Evolutionary conservation across 2,113 vertebrate genomes (phyloP).

Genomic region (Callopanchax toddi): DNA sequence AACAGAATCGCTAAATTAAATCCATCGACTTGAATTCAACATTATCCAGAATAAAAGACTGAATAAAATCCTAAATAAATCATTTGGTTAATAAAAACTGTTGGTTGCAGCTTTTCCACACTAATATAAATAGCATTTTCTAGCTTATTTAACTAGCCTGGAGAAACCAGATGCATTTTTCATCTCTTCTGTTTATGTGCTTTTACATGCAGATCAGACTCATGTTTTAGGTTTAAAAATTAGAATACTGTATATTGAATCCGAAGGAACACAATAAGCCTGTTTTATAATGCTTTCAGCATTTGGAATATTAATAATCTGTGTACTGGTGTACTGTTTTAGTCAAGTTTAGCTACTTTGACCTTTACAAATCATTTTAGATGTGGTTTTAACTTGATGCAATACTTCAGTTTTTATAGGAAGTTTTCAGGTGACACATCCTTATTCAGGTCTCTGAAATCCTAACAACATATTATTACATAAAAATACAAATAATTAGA

Average conservation of each 20-base stretch:
- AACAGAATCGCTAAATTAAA: neutral
- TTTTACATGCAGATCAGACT: neutral
- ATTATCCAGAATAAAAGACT: neutral
- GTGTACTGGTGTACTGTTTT: too few species aligned
- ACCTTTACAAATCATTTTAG: too few species aligned
- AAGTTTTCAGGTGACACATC: too few species aligned
- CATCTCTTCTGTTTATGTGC: neutral
- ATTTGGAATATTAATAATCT: neutral
- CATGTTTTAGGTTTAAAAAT: neutral
- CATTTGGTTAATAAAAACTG: neutral
- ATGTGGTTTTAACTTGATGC: too few species aligned
- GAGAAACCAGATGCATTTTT: neutral
- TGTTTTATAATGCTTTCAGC: neutral
- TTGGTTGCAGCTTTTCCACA: neutral
- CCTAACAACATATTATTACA: too few species aligned
- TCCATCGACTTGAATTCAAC: neutral
- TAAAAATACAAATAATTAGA: too few species aligned
- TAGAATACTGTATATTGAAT: neutral
- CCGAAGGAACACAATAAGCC: too few species aligned
- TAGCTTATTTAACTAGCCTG: neutral
- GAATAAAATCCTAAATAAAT: neutral
- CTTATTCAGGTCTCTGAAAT: too few species aligned
- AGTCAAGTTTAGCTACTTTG: too few species aligned
- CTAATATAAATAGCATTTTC: neutral
- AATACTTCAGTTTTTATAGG: too few species aligned